Evolutionary conservation across 2,113 vertebrate species (phyloP), one percentile per base, ranked within the genome.

Genomic region (Agapornis roseicollis): DNA sequence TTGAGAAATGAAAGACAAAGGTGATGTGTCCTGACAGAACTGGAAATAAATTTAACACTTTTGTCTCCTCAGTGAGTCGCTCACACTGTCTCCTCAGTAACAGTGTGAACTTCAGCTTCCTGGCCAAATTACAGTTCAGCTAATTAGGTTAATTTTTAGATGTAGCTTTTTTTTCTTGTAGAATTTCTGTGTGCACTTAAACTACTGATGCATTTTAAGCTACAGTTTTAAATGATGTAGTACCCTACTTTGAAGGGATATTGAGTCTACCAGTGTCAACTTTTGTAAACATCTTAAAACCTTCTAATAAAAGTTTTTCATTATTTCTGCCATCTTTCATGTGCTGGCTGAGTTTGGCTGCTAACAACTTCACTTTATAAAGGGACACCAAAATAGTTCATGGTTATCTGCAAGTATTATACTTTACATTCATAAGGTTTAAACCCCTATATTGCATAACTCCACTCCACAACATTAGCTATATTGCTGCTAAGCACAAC

Each of bases 1-100:
- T 16, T 89, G 90, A 79, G 85, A 92, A 93, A 92, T 79, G 58
- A 90, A 79, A 90, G 49, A 82, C 92, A 94, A 92, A 96, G 88
- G 70, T 92, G 37, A 69, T 68, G 70, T 84, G 77, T 92, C 70
- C 80, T 90, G 63, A 61, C 47, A 89, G 70, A 95, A 64, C 66
- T 85, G 73, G 70, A 86, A 96, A 90, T 73, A 94, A 83, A 76
- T 92, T 79, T 84, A 93, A 89, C 7, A 0, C 86, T 92, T 93
- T 93, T 94, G 39, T 61, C 11, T 93, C 82, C 77, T 90, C 20
- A 28, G 27, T 95, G 47, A 61, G 52, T 60, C 92, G 17, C 44
- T 89, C n/a, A 49, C 22, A 42, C 41, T 83, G 42, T 50, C 47
- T 80, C 5, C 56, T 84, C 56, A 65, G 50, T 49, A 90, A 44